Evolutionary conservation across 2,113 vertebrate species (phyloP).

Genomic region (Pogona vitticeps): DNA sequence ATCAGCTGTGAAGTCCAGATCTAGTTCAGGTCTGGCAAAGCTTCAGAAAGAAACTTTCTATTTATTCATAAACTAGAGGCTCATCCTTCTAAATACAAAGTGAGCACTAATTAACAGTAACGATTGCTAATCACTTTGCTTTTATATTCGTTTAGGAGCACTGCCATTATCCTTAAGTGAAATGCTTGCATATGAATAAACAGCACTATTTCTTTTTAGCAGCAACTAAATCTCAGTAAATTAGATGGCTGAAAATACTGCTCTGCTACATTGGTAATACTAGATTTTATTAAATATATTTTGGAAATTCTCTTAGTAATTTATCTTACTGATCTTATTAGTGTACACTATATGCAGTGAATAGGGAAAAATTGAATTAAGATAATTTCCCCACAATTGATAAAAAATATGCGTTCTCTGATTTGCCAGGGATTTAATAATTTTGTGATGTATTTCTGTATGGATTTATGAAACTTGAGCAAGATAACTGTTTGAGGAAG

Average conservation of each 20-base stretch:
- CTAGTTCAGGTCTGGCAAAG: conserved; percentile 71
- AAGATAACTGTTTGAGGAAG: conserved; percentile 34
- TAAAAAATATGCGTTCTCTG: conserved; percentile 52
- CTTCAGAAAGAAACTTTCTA: conserved; percentile 74
- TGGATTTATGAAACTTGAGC: background rate
- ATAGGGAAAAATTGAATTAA: conserved; percentile 58
- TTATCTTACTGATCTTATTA: conserved; percentile 56
- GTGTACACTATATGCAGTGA: conserved; percentile 53
- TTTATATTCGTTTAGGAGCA: conserved; percentile 78
- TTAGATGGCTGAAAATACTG: conserved; percentile 70
- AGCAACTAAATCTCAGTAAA: conserved; percentile 76
- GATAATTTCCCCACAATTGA: conserved; percentile 64
- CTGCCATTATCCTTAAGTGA: conserved; percentile 80
- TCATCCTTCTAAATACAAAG: conserved; percentile 76
- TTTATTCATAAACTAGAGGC: conserved; percentile 66
- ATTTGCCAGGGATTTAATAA: conserved; percentile 42
- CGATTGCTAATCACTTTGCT: conserved; percentile 81
- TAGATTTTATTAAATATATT: conserved; percentile 63
- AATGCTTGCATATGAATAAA: conserved; percentile 79
- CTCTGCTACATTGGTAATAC: conserved; percentile 63
- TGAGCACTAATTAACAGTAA: conserved; percentile 82
- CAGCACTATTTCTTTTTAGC: conserved; percentile 69
- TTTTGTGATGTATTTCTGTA: background rate
- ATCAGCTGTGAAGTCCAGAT: conserved; percentile 68
- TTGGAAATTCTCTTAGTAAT: conserved; percentile 53